These are phyloP conservation scores for Drosophila navojoa DNA, from an alignment of 1,140 invertebrate genomes.

Conservation along the genomic window DNA sequence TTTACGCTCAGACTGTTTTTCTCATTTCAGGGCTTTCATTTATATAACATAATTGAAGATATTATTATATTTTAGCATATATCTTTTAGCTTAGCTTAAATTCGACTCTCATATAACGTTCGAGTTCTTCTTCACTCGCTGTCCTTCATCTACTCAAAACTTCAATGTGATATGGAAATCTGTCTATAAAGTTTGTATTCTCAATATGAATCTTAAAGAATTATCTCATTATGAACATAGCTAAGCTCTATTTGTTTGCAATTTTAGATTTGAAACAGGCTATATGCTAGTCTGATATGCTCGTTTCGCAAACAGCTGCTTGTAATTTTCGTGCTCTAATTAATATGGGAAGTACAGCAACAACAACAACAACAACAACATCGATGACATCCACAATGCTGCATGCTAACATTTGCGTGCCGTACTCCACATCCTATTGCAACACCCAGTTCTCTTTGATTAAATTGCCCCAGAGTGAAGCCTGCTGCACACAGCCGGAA, in stretches of 20 bases:
- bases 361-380: slow-evolving; percentile 14
- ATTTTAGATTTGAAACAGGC: not conserved
- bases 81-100: too few relatives aligned
- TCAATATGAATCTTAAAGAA: too few relatives aligned
- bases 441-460: slow-evolving; percentile 18
- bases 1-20: too few relatives aligned
- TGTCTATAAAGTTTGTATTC: too few relatives aligned
- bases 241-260: not conserved
- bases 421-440: not conserved
- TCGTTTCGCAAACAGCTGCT: not conserved
- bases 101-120: too few relatives aligned
- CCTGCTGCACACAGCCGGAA: slow-evolving; percentile 29
- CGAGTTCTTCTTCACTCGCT: too few relatives aligned
- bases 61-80: too few relatives aligned
- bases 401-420: slow-evolving; percentile 60
- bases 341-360: slow-evolving; percentile 62
- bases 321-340: slow-evolving; percentile 55
- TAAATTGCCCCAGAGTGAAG: slow-evolving; percentile 19
- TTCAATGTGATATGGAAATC: too few relatives aligned
- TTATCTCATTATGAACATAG: not conserved
- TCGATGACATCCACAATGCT: not conserved
- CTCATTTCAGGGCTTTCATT: too few relatives aligned
- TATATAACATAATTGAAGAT: too few relatives aligned
- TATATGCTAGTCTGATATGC: not conserved
- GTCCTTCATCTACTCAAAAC: too few relatives aligned